Percentiles rank a stretch among this genome's conserved stretches.
These are phyloP conservation scores for Ellobium chinense DNA, from an alignment of 2,888 invertebrate species.

Conservation along the genomic window DNA sequence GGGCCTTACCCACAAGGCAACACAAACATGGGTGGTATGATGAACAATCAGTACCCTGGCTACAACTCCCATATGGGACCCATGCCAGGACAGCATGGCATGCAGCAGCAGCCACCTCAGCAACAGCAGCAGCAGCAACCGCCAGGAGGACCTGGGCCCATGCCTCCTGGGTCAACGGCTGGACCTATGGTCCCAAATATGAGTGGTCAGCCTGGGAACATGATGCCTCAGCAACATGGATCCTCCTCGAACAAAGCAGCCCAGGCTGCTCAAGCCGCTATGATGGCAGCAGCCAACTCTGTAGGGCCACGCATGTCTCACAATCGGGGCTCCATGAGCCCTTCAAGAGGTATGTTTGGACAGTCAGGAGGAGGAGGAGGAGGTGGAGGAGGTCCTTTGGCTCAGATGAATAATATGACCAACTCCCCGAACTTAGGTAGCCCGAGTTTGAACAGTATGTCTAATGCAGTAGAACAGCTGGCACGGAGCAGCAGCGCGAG, in stretches of 20 bases:
- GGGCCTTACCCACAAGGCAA: slow-evolving; percentile 56
- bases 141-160: slow-evolving; percentile 33
- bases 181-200: slow-evolving; percentile 30
- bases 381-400: slow-evolving; percentile 57
- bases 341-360: slow-evolving; percentile 60
- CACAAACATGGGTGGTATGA: slow-evolving; percentile 49
- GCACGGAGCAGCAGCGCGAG: slow-evolving; percentile 43
- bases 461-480: slow-evolving; percentile 56
- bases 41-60: slow-evolving; percentile 68
- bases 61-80: slow-evolving; percentile 57
- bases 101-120: slow-evolving; percentile 21
- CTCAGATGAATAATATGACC: slow-evolving; percentile 65
- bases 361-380: slow-evolving; percentile 52
- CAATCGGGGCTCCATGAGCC: slow-evolving; percentile 46
- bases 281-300: slow-evolving; percentile 74
- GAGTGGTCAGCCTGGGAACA: slow-evolving; percentile 45
- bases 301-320: slow-evolving; percentile 53
- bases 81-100: slow-evolving; percentile 46
- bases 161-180: slow-evolving; percentile 31
- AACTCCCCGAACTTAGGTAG: slow-evolving; percentile 51
- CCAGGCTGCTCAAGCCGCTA: slow-evolving; percentile 76
- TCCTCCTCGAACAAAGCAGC: slow-evolving; percentile 68
- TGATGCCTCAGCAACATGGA: slow-evolving; percentile 33
- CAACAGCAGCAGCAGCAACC: slow-evolving; percentile 11
- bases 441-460: slow-evolving; percentile 55